These are phyloP conservation scores for Leucoma salicis DNA, from an alignment of 2,888 invertebrate species.

Conservation along the genomic window DNA sequence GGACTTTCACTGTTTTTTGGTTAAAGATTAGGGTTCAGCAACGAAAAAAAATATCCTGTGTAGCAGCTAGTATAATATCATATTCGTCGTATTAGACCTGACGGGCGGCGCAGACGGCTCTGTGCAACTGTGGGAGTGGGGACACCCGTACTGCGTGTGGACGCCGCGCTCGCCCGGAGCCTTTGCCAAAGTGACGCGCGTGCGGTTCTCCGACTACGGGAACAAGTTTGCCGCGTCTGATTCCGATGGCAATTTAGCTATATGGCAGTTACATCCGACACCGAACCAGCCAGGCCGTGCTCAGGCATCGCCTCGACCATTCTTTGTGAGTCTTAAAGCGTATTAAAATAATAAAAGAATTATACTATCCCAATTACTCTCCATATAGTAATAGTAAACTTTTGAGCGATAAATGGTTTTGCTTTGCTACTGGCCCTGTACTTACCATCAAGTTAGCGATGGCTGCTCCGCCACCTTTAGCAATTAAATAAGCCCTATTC, in stretches of 20 bases:
- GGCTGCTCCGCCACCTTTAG: too few relatives aligned
- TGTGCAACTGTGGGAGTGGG: conserved; percentile 99
- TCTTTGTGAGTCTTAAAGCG: conserved; percentile 87
- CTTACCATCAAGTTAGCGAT: too few relatives aligned
- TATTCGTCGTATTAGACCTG: conserved; percentile 83
- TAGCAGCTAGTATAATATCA: background rate
- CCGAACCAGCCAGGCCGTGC: conserved; percentile 79
- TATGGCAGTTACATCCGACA: conserved; percentile 94
- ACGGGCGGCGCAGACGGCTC: conserved; percentile 98
- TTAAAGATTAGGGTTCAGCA: too few relatives aligned
- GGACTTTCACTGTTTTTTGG: too few relatives aligned
- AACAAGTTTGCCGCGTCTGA: conserved; percentile 99
- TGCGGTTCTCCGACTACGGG: conserved; percentile 97
- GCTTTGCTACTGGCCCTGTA: too few relatives aligned
- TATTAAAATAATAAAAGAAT: background rate
- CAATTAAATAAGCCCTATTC: too few relatives aligned
- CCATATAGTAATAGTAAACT: too few relatives aligned
- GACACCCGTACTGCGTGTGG: conserved; percentile 94
- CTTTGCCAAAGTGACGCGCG: conserved; percentile 96
- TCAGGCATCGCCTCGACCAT: conserved; percentile 86
- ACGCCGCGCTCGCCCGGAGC: conserved; percentile 96
- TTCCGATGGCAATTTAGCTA: conserved; percentile 96
- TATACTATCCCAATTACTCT: too few relatives aligned
- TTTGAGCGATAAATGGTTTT: too few relatives aligned
- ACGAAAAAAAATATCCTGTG: too few relatives aligned